Evolutionary conservation across 2,888 invertebrate species (phyloP).

Genomic region (Hydropsyche betteni): DNA sequence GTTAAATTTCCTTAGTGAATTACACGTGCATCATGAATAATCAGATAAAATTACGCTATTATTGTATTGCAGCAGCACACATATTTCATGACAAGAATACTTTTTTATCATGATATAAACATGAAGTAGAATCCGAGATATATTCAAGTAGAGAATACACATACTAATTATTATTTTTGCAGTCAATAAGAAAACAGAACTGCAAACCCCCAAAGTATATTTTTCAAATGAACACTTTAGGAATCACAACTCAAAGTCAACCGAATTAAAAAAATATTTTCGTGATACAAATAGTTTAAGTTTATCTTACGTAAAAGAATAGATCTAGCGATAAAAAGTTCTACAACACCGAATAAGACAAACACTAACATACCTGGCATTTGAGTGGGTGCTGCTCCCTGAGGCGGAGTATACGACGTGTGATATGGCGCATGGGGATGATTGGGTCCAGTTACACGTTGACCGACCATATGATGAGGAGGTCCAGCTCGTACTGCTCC

Average conservation of each 20-base stretch:
- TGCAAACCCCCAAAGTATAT: background rate
- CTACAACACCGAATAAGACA: background rate
- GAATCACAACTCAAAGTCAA: too few relatives aligned
- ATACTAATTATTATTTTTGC: too few relatives aligned
- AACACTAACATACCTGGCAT: conserved; percentile 46
- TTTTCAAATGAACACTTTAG: background rate
- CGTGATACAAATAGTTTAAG: too few relatives aligned
- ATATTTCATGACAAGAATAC: too few relatives aligned
- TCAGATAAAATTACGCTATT: too few relatives aligned
- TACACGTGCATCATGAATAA: too few relatives aligned
- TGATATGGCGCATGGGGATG: conserved; percentile 69
- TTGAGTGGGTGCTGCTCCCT: conserved; percentile 57
- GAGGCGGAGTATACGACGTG: conserved; percentile 67
- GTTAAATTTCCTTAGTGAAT: too few relatives aligned
- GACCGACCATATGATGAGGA: conserved; percentile 35
- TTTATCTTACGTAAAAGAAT: background rate
- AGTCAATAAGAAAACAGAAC: background rate
- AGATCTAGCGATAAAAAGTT: conserved; percentile 3
- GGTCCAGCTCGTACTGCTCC: conserved; percentile 49
- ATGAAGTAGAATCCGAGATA: too few relatives aligned
- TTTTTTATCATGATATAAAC: too few relatives aligned
- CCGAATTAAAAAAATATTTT: too few relatives aligned
- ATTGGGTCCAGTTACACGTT: conserved; percentile 56
- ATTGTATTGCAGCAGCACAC: too few relatives aligned
- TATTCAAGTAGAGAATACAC: too few relatives aligned